These are phyloP conservation scores for Pteropus alecto DNA, from an alignment of 2,113 vertebrate genomes.

Conservation along the genomic window DNA sequence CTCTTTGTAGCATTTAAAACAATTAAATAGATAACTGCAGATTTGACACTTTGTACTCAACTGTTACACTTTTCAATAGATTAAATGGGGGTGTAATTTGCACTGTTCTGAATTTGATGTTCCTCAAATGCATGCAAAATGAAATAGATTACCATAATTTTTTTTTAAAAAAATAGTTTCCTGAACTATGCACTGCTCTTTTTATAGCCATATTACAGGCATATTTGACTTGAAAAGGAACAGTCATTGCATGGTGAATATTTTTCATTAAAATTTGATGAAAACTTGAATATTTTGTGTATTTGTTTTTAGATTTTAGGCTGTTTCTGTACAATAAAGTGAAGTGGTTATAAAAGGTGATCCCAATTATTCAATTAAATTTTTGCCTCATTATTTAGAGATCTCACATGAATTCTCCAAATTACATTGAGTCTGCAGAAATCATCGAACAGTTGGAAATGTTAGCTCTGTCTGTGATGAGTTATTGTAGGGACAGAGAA, in stretches of 20 bases:
- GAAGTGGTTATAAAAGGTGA: not conserved
- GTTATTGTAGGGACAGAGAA: not conserved
- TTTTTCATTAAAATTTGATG: not conserved
- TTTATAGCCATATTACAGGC: not conserved
- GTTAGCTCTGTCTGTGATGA: not conserved
- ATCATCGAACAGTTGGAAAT: not conserved
- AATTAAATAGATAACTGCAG: slow-evolving; percentile 1
- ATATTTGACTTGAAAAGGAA: not conserved
- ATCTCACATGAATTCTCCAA: not conserved
- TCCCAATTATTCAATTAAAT: not conserved
- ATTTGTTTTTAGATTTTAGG: not conserved
- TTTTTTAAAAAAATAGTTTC: not conserved
- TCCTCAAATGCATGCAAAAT: not conserved
- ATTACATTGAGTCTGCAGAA: not conserved
- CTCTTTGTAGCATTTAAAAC: slow-evolving; percentile 10
- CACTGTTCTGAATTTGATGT: slow-evolving; percentile 7
- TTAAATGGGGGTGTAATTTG: not conserved
- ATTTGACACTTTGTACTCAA: slow-evolving; percentile 2
- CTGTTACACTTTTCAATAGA: not conserved
- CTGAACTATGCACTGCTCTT: not conserved
- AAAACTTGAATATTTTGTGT: not conserved
- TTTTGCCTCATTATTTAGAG: not conserved
- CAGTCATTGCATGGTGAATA: not conserved
- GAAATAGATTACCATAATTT: not conserved
- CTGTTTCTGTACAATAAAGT: not conserved